Evolutionary conservation across 2,113 vertebrate genomes (phyloP), one percentile per base, ranked within the genome.

Genomic region (Gymnorhina tibicen): DNA sequence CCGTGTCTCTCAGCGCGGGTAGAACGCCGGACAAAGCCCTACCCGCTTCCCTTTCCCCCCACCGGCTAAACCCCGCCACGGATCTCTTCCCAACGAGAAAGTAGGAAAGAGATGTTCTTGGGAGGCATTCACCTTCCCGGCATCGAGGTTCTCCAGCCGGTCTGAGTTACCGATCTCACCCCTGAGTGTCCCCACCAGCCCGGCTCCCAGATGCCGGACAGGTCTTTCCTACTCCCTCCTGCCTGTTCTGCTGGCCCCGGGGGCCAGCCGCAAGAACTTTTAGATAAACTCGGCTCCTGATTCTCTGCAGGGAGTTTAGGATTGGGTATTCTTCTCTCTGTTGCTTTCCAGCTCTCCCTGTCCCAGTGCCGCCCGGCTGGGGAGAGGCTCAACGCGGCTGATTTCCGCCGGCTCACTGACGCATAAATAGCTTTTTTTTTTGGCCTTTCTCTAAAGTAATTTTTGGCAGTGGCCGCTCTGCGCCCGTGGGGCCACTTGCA

Each of bases 1-100:
- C 30, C 3, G 10, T 27, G 49, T 52, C 78, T 66, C 64, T 39
- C 59, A 17, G 47, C 3, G 8, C 28, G 15, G 58, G 26, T 9
- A 33, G n/a, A 47, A 42, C 44, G 42, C 3, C 8, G 60, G 60
- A 3, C 28, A 70, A 49, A 92, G 52, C n/a, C 42, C 55, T 64
- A 6, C 7, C n/a, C 2, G 3, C 47, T 24, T 16, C 59, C 39
- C 33, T 72, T 33, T 33, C 30, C 10, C 72, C 28, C 24, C 66
- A 17, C 18, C 9, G 13, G 10, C 28, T 70, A 37, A 79, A 33
- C 9, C n/a, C 11, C 1, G 0, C 7, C n/a, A 24, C 10, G 3
- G 20, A 32, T 9, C 17, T 35, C 24, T 66, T 49, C 70, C 41
- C 52, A 58, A 30, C 11, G 42, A 37, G n/a, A 16, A 74, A 69